Percentiles rank a stretch among this genome's conserved stretches.
Evolutionary conservation across 2,888 invertebrate genomes (phyloP).

Genomic region (Autographa pulchrina): DNA sequence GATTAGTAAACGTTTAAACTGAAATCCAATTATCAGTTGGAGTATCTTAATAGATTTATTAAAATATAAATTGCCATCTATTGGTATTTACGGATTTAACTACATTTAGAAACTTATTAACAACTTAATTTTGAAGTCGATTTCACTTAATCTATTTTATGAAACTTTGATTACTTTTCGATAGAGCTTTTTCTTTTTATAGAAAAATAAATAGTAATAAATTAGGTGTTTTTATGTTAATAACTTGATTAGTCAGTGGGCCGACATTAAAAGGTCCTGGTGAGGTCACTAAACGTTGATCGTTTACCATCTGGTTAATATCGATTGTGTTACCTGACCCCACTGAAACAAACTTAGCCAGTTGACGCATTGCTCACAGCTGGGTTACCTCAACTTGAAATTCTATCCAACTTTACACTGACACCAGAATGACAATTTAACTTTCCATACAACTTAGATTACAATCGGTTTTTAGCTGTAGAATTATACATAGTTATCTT

Average conservation of each 20-base stretch:
- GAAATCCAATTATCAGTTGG: not conserved
- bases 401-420: conserved; percentile 26
- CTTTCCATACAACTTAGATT: conserved; percentile 20
- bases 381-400: conserved; percentile 25
- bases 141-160: not conserved
- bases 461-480: conserved; percentile 1
- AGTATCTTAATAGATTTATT: not conserved
- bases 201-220: not conserved
- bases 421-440: conserved; percentile 41
- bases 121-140: not conserved
- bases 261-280: not conserved
- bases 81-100: not conserved
- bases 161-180: not conserved
- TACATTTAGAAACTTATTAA: not conserved
- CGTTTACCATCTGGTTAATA: conserved; percentile 8
- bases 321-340: conserved; percentile 11
- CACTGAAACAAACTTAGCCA: conserved; percentile 10
- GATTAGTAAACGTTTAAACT: not conserved
- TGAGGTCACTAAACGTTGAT: not conserved
- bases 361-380: conserved; percentile 15
- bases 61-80: not conserved
- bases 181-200: not conserved
- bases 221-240: not conserved
- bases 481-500: not conserved
- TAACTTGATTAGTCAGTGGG: not conserved